Evolutionary conservation across 2,113 vertebrate species (phyloP).

Genomic region (Boulengeromyrus knoepffleri): DNA sequence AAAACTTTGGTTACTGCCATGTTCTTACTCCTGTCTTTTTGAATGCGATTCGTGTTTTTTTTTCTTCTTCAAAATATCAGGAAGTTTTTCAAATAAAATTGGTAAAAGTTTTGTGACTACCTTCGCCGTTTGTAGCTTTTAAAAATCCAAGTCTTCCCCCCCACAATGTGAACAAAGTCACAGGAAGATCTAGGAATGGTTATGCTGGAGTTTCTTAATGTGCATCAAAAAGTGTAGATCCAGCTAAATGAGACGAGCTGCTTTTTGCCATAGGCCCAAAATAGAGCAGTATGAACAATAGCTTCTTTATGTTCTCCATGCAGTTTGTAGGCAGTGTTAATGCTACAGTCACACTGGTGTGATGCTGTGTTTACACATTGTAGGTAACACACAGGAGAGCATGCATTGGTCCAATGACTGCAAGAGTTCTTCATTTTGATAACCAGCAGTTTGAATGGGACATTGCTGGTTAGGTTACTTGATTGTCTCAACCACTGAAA

Average conservation of each 20-base stretch:
- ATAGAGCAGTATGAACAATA: neutral
- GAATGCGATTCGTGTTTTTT: conserved; percentile 15
- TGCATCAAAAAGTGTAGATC: neutral
- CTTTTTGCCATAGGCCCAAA: neutral
- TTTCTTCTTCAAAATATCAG: conserved; percentile 17
- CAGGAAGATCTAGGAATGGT: neutral
- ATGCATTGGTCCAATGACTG: neutral
- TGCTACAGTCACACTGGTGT: neutral
- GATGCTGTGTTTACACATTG: neutral
- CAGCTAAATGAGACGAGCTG: neutral
- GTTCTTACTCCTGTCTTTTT: conserved; percentile 20
- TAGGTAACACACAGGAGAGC: neutral
- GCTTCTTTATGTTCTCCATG: neutral
- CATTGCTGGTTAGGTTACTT: neutral
- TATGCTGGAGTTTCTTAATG: neutral
- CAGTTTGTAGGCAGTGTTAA: neutral
- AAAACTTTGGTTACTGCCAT: neutral
- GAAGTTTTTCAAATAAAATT: conserved; percentile 24
- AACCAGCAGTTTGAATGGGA: neutral
- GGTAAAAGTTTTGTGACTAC: neutral
- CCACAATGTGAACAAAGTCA: neutral
- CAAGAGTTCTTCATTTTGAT: neutral
- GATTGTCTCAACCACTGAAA: neutral
- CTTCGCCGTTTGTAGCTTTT: neutral
- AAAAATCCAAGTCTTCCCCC: neutral